Evolutionary conservation across 2,888 invertebrate species (phyloP).

Genomic region (Frankliniella fusca): DNA sequence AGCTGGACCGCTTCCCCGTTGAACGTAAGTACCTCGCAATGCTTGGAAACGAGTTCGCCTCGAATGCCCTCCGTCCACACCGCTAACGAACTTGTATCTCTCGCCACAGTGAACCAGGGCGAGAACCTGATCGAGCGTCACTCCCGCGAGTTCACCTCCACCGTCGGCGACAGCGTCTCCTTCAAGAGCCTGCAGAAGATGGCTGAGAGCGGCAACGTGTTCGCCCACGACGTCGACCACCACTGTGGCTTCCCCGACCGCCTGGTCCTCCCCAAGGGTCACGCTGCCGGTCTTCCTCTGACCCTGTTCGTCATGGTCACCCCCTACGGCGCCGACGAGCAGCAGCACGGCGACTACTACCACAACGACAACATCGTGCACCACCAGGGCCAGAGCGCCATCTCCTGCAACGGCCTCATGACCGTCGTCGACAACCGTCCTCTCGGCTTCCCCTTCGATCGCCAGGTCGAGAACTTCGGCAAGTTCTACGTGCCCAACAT

Average conservation of each 20-base stretch:
- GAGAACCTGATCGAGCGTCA: conserved; percentile 63
- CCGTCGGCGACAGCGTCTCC: conserved; percentile 60
- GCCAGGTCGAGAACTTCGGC: conserved; percentile 56
- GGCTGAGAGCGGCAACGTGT: conserved; percentile 53
- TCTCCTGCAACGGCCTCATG: conserved; percentile 51
- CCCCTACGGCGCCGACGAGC: conserved; percentile 53
- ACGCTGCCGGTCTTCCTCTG: conserved; percentile 41
- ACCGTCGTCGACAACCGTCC: conserved; percentile 57
- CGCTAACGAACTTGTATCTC: neutral
- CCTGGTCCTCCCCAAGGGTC: conserved; percentile 40
- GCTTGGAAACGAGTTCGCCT: neutral
- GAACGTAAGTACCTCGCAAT: conserved; percentile 44
- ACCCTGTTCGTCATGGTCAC: conserved; percentile 42
- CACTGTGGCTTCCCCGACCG: conserved; percentile 31
- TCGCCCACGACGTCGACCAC: conserved; percentile 17
- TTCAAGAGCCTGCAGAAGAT: conserved; percentile 61
- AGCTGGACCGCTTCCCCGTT: conserved; percentile 60
- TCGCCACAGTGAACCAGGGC: conserved; percentile 53
- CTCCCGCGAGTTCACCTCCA: conserved; percentile 62
- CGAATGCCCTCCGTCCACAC: neutral
- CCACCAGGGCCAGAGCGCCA: conserved; percentile 40
- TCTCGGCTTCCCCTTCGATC: conserved; percentile 71
- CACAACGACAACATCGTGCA: conserved; percentile 51
- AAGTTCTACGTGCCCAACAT: conserved; percentile 63
- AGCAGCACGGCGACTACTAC: conserved; percentile 50